These are phyloP conservation scores for Psilanteris sp. DNA, from an alignment of 1,140 invertebrate species.

Conservation along the genomic window DNA sequence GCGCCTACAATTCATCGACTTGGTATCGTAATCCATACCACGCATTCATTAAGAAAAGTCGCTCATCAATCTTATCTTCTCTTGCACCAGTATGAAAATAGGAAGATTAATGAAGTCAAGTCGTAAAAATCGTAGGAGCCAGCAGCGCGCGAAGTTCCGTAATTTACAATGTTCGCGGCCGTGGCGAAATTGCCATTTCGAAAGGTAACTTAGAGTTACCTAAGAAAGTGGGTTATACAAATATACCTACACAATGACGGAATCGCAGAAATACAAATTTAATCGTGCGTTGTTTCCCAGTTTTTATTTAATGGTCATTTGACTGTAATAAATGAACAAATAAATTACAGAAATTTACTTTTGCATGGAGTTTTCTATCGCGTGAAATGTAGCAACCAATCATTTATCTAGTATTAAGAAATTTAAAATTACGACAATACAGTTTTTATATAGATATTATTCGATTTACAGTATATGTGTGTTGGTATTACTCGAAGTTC, in stretches of 20 bases:
- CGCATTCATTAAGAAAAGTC: constrained; percentile 71
- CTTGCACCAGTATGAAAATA: constrained; percentile 61
- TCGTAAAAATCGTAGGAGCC: constrained; percentile 63
- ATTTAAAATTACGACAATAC: too few relatives aligned
- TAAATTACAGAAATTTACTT: too few relatives aligned
- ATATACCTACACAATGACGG: constrained; percentile 16
- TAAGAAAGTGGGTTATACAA: constrained; percentile 36
- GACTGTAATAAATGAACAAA: constrained; percentile 30
- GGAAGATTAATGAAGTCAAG: constrained; percentile 71
- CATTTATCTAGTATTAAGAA: too few relatives aligned
- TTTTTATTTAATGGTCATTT: constrained; percentile 21
- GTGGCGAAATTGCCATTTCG: constrained; percentile 38
- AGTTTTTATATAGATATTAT: too few relatives aligned
- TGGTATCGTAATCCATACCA: constrained; percentile 47
- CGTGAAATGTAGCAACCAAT: too few relatives aligned
- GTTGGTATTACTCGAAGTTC: too few relatives aligned
- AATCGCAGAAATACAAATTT: constrained; percentile 25
- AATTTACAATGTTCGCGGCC: constrained; percentile 59
- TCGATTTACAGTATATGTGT: too few relatives aligned
- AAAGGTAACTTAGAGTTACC: constrained; percentile 53
- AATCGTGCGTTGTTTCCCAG: constrained; percentile 14
- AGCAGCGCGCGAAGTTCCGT: constrained; percentile 57
- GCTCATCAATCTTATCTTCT: constrained; percentile 74
- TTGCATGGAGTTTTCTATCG: too few relatives aligned
- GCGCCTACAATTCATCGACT: constrained; percentile 2